Percentiles rank a stretch among this genome's conserved stretches.
Evolutionary conservation across 2,797 vertebrate genomes (phyloP).

Genomic region (Pterois miles): DNA sequence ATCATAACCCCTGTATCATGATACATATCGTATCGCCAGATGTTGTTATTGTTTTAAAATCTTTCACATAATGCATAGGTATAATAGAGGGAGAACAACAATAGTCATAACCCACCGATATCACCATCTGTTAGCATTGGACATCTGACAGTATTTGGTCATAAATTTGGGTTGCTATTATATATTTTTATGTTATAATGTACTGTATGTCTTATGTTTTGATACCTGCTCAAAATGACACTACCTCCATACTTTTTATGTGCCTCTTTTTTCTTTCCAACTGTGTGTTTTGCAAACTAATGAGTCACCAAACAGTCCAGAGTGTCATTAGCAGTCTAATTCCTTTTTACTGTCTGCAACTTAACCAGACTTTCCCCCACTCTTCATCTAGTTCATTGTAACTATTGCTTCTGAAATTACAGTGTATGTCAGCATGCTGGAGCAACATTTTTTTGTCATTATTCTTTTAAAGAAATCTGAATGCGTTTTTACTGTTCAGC

Average conservation of each 20-base stretch:
- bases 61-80: not conserved
- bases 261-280: conserved; percentile 28
- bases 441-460: conserved; percentile 61
- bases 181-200: conserved; percentile 5
- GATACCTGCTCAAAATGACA: conserved; percentile 33
- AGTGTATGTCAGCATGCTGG: conserved; percentile 69
- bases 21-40: too few species aligned
- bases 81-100: not conserved
- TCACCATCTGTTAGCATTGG: not conserved
- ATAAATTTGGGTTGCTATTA: not conserved
- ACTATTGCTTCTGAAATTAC: conserved; percentile 67
- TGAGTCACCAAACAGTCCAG: conserved; percentile 54
- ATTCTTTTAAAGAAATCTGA: conserved; percentile 70
- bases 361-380: conserved; percentile 43
- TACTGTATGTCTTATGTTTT: conserved; percentile 25
- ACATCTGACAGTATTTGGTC: conserved; percentile 12
- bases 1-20: too few species aligned
- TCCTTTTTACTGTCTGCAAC: conserved; percentile 43
- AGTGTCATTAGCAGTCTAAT: conserved; percentile 56
- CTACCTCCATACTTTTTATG: conserved; percentile 17
- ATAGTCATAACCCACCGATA: not conserved
- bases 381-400: conserved; percentile 50
- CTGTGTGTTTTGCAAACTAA: conserved; percentile 58
- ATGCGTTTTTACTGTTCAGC: conserved; percentile 91
- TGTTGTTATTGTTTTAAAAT: conserved; percentile 2